Evolutionary conservation across 2,888 invertebrate species (phyloP).

Genomic region (Dexiosoma caninum): DNA sequence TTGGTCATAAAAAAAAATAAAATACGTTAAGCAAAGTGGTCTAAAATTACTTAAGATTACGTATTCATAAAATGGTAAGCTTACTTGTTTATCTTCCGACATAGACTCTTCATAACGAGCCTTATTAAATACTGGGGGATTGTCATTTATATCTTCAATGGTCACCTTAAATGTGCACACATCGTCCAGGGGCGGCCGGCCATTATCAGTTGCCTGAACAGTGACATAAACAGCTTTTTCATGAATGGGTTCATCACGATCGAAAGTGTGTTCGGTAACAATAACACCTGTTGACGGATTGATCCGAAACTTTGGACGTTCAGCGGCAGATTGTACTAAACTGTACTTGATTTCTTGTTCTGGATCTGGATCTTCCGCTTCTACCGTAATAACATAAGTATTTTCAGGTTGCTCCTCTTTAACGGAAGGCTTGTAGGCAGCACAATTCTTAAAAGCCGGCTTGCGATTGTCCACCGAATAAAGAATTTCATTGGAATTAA

Average conservation of each 20-base stretch:
- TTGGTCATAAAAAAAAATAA: constrained; percentile 63
- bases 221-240: constrained; percentile 91
- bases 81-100: constrained; percentile 86
- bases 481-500: constrained; percentile 67
- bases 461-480: constrained; percentile 85
- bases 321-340: constrained; percentile 86
- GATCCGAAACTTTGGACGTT: constrained; percentile 88
- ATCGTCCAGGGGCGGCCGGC: constrained; percentile 91
- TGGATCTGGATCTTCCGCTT: constrained; percentile 80
- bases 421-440: constrained; percentile 87
- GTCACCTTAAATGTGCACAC: constrained; percentile 95
- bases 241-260: constrained; percentile 92
- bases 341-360: constrained; percentile 91
- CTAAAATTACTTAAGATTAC: not conserved
- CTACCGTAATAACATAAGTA: constrained; percentile 83
- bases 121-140: constrained; percentile 79
- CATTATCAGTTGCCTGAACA: constrained; percentile 95
- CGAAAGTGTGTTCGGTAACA: constrained; percentile 87
- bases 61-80: constrained; percentile 33
- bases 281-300: constrained; percentile 87
- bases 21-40: not conserved
- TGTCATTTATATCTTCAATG: constrained; percentile 96
- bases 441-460: constrained; percentile 91
- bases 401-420: constrained; percentile 87
- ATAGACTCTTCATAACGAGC: constrained; percentile 85